phyloP scores from a whole-genome alignment of 2,113 vertebrate genomes.

The Microcebus tavaratra region DNA sequence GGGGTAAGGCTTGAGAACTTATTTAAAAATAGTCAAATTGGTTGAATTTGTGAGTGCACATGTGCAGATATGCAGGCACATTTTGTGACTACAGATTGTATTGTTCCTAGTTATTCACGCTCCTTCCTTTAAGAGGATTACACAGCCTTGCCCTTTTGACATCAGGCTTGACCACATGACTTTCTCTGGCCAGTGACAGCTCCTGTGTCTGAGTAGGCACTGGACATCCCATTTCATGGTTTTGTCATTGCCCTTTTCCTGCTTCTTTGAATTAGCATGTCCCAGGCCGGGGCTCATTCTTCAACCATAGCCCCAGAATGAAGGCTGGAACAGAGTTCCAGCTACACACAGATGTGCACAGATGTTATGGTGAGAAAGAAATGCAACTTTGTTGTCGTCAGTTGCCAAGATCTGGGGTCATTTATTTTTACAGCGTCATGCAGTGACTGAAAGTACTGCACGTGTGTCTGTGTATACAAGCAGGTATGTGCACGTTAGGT shows the following conservation, averaged over 20 bases:
- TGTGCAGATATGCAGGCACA: fast-evolving
- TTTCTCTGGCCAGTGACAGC: not conserved
- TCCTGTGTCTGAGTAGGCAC: not conserved
- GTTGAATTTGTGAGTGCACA: fast-evolving
- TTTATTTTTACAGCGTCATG: not conserved
- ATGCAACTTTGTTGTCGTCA: not conserved
- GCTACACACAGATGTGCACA: too few relatives aligned
- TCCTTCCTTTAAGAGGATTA: not conserved
- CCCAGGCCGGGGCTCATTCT: not conserved
- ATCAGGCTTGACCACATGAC: not conserved
- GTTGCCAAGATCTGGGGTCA: not conserved
- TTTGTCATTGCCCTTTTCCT: not conserved
- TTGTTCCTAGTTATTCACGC: fast-evolving
- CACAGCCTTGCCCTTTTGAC: not conserved
- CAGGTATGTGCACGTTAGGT: too few relatives aligned
- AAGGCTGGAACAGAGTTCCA: not conserved
- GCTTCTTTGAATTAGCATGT: not conserved
- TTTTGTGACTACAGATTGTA: not conserved
- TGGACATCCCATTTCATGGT: too few relatives aligned
- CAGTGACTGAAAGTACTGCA: not conserved
- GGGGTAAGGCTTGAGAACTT: too few relatives aligned
- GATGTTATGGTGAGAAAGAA: not conserved
- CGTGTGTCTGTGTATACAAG: not conserved
- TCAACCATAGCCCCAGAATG: not conserved
- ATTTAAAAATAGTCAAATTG: not conserved